Evolutionary conservation across 1,140 invertebrate genomes (phyloP), one percentile per base, ranked within the genome.

Genomic region (Anastatus disparis): DNA sequence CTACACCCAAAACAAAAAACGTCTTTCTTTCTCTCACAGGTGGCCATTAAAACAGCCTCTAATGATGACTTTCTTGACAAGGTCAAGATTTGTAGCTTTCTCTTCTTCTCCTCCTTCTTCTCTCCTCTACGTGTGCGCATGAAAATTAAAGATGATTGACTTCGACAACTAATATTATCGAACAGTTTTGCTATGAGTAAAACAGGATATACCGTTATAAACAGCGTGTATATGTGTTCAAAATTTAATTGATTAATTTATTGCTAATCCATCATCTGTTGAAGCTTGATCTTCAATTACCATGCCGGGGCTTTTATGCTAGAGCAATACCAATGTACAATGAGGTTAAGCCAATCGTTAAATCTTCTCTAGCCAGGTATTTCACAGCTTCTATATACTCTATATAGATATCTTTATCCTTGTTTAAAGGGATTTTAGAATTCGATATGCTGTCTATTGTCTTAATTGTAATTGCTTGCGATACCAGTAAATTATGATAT

Each of bases 211-310:
- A n/a, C n/a, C n/a, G n/a, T n/a, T n/a, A n/a, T n/a, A n/a, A n/a
- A n/a, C n/a, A n/a, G n/a, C n/a, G n/a, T n/a, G n/a, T n/a, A n/a
- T n/a, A n/a, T n/a, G n/a, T n/a, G n/a, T n/a, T n/a, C 27, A 2
- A 38, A 44, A 7, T 46, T 38, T 67, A 66, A 66, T 66, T 50
- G 65, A 67, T 67, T 48, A 67, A 67, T 67, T 67, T 50, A 67
- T 58, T 50, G 22, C 42, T 26, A 24, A 48, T 48, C 17, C 3
- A 46, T 67, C 40, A 35, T 29, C 6, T 8, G n/a, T n/a, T n/a
- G 10, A 0, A 13, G 22, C 53, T 29, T 20, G 52, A 48, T 58
- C 53, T 35, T 50, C 15, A 42, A 42, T 56, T 31, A 44, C 22
- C 9, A 27, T 66, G 20, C n/a, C 13, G 31, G 7, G 17, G 0